Evolutionary conservation across 2,797 vertebrate species (phyloP).

Genomic region (Clamator glandarius): DNA sequence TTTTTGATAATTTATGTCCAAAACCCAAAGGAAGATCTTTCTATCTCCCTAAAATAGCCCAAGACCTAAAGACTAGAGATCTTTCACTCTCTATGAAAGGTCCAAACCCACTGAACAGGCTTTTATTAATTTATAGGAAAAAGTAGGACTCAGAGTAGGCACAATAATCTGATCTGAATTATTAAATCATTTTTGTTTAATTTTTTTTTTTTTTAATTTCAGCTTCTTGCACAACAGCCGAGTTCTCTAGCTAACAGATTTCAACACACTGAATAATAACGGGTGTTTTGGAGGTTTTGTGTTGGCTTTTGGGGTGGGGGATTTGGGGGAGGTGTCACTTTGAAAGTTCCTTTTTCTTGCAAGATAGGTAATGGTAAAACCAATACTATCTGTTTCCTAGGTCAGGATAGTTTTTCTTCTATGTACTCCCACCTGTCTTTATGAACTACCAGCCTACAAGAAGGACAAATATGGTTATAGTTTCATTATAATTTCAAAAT

Average conservation of each 20-base stretch:
- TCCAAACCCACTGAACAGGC: neutral
- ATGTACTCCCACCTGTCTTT: neutral
- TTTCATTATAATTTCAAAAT: neutral
- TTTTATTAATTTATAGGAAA: neutral
- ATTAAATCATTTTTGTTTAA: too few species aligned
- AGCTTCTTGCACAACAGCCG: neutral
- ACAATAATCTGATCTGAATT: neutral
- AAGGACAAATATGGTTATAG: neutral
- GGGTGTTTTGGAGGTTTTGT: too few species aligned
- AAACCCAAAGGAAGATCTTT: neutral
- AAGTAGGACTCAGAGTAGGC: neutral
- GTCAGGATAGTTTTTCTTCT: neutral
- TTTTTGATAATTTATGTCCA: neutral
- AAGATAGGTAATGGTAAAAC: neutral
- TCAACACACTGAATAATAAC: rapidly evolving
- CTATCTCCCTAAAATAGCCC: neutral
- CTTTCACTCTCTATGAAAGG: neutral
- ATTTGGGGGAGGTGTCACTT: neutral
- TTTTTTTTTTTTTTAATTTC: neutral
- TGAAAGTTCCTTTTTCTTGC: neutral
- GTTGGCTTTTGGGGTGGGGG: rapidly evolving
- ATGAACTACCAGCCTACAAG: neutral
- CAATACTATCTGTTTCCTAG: neutral
- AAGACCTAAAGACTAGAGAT: neutral
- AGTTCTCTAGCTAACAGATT: neutral